Evolutionary conservation across 2,888 invertebrate species (phyloP).

Genomic region (Laothoe populi): DNA sequence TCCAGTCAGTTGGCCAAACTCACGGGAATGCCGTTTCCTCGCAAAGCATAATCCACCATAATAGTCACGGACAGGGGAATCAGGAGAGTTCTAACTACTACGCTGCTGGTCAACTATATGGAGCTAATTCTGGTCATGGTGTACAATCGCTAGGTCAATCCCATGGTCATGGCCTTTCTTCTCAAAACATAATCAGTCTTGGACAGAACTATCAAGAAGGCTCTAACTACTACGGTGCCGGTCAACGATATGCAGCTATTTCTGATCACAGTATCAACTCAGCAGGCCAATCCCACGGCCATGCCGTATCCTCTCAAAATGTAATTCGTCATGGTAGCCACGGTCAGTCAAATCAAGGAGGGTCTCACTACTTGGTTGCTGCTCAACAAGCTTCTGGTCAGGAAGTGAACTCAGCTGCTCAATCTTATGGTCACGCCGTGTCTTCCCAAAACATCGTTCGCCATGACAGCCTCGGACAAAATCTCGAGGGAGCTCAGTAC

Average conservation of each 20-base stretch:
- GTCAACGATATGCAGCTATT: background rate
- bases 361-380: background rate
- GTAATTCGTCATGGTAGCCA: background rate
- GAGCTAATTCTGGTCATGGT: background rate
- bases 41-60: background rate
- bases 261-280: background rate
- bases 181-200: slow-evolving; percentile 45
- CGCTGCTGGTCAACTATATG: background rate
- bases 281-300: background rate
- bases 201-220: background rate
- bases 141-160: slow-evolving; percentile 28
- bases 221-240: background rate
- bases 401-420: background rate
- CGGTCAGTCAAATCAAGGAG: background rate
- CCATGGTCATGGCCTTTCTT: slow-evolving; percentile 46
- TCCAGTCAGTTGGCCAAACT: background rate
- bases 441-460: slow-evolving; percentile 7
- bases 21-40: background rate
- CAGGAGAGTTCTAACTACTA: slow-evolving; percentile 27
- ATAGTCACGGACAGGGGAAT: slow-evolving; percentile 22
- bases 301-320: slow-evolving; percentile 9
- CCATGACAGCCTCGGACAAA: background rate
- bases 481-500: background rate
- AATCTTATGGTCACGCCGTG: slow-evolving; percentile 3
- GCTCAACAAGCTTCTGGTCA: background rate